phyloP scores from a whole-genome alignment of 2,113 vertebrate species.

The Typhlomys cinereus region DNA sequence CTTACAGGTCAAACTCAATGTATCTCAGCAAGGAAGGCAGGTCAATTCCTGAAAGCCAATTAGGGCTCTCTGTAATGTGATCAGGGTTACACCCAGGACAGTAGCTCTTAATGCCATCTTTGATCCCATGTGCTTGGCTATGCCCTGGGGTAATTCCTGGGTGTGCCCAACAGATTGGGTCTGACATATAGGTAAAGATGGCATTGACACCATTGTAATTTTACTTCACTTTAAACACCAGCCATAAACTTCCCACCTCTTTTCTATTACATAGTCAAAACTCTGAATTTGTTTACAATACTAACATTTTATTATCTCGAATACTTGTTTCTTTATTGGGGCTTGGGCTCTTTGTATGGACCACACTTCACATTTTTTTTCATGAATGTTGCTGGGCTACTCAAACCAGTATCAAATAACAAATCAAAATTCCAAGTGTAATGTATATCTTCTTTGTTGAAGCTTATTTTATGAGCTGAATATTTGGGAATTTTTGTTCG shows the following conservation, averaged over 20 bases:
- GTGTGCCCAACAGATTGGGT: too few relatives aligned
- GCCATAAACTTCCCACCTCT: not conserved
- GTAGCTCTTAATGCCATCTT: too few relatives aligned
- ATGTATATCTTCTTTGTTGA: not conserved
- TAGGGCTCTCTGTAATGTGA: too few relatives aligned
- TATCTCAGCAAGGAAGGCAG: too few relatives aligned
- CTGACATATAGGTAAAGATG: too few relatives aligned
- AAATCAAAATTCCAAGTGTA: not conserved
- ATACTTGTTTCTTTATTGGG: not conserved
- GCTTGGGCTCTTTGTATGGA: not conserved
- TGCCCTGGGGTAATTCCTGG: too few relatives aligned
- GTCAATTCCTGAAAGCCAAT: too few relatives aligned
- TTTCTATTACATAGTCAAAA: slow-evolving; percentile 2
- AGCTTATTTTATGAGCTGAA: too few relatives aligned
- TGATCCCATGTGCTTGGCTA: too few relatives aligned
- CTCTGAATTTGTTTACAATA: not conserved
- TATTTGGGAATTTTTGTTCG: too few relatives aligned
- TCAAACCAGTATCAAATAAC: not conserved
- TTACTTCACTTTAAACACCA: not conserved
- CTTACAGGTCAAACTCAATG: too few relatives aligned
- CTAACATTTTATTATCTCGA: not conserved
- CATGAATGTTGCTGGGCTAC: not conserved
- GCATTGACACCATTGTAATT: not conserved
- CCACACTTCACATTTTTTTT: not conserved
- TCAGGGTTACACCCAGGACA: too few relatives aligned